Base-by-base conservation (phyloP, 2,888 invertebrate species). In the Tiliacea aurago region DNA sequence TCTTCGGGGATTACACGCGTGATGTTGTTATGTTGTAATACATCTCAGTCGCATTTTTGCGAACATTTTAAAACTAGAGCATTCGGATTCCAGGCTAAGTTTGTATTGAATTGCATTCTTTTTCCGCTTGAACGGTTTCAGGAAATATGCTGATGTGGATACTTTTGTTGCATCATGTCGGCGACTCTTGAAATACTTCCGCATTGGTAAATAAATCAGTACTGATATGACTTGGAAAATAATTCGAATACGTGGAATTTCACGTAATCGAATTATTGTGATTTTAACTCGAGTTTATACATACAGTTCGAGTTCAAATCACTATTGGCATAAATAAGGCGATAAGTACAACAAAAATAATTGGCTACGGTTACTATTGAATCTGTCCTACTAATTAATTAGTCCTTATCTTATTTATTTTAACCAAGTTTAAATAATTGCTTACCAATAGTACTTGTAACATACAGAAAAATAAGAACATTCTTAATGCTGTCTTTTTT, bases 11-110 rank as follows among this genome's bases (percentile, higher is more conserved):
- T 51, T n/a, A n/a, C 4, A 51, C 10, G 51, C n/a, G 11, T 51
- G n/a, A n/a, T 5, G 51, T n/a, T 49, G 10, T 23, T 23, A 23
- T 53, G 6, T 53, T 23, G 13, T 53, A 51, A 61, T 28, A 9
- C n/a, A 64, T 51, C n/a, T 15, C 23, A 28, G 20, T 43, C n/a
- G 18, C 28, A 37, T 49, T 11, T 33, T 61, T 28, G 66, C 51
- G 23, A 64, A 53, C 64, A 64, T 59, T 53, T 70, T 47, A 13
- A 58, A 67, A 64, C n/a, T 55, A 61, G 20, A 73, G 20, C 79
- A 53, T 53, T 63, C 43, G 33, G 33, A 43, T 43, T 58, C 23
- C 51, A 23, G 33, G 23, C n/a, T 63, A 53, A 67, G 47, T 66
- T 58, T 63, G 13, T 51, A 56, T 56, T 65, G 37, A 62, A 65